phyloP scores from a whole-genome alignment of 35 echinoderm and acorn worm species.

The Patiria miniata region DNA sequence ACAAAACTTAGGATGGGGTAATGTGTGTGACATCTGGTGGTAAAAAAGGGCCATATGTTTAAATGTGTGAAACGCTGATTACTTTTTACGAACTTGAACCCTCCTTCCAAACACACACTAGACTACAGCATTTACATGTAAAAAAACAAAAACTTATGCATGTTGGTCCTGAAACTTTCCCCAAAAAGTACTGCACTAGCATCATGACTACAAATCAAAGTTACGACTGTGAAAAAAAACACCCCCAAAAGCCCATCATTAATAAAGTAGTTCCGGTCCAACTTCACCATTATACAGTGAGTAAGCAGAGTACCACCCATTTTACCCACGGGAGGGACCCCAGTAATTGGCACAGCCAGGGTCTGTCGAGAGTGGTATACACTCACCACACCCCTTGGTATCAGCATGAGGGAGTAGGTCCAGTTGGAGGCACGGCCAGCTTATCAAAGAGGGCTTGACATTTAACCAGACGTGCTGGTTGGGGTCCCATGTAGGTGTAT shows the following conservation, averaged over 20 bases:
- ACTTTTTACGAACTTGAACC: too few species aligned
- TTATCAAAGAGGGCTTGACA: slow-evolving; percentile 4
- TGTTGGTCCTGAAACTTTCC: too few species aligned
- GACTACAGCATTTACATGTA: too few species aligned
- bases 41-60: too few species aligned
- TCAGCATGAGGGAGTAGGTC: not conserved
- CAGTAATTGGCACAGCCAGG: slow-evolving; percentile 12
- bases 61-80: too few species aligned
- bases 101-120: too few species aligned
- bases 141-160: too few species aligned
- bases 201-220: too few species aligned
- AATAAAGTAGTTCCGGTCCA: slow-evolving; percentile 7
- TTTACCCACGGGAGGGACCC: slow-evolving; percentile 4
- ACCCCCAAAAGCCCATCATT: slow-evolving; percentile 13
- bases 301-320: not conserved
- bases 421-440: not conserved
- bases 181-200: too few species aligned
- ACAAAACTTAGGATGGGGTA: too few species aligned
- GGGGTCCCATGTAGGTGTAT: slow-evolving; percentile 1
- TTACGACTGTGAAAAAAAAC: not conserved
- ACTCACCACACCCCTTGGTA: slow-evolving; percentile 18
- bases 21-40: too few species aligned
- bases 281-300: not conserved
- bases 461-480: slow-evolving; percentile 9
- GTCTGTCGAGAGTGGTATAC: not conserved